Conservation (phyloP, 2,888 invertebrate species). For the Brachyopa scutellaris region DNA sequence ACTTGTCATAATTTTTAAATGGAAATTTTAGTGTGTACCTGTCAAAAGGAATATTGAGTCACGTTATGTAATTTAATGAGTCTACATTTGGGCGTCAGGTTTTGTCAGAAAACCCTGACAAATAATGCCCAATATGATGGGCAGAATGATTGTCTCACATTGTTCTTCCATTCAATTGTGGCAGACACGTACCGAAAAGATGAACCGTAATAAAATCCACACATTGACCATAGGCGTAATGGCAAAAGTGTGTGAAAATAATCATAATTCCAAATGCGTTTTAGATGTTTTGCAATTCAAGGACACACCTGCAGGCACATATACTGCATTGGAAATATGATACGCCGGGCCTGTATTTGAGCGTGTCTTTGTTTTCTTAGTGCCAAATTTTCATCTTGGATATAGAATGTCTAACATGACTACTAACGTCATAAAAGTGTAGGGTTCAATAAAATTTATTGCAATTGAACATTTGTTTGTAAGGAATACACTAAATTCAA, state of each 20-base stretch:
- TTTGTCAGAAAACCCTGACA: background rate
- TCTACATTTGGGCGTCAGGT: background rate
- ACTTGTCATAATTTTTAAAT: constrained; percentile 34
- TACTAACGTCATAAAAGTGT: no score
- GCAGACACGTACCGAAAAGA: constrained; percentile 48
- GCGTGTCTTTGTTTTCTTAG: no score
- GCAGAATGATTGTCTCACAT: constrained; percentile 43
- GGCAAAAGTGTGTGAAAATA: constrained; percentile 31
- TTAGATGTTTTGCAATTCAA: constrained; percentile 25
- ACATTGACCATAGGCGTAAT: constrained; percentile 26
- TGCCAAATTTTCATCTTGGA: no score
- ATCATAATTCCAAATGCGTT: background rate
- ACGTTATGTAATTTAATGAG: constrained; percentile 61
- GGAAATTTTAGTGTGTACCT: background rate
- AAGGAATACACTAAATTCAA: no score
- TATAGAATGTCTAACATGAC: no score
- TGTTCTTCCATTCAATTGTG: constrained; percentile 56
- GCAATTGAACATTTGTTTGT: no score
- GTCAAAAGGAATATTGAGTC: constrained; percentile 31
- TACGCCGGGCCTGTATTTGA: no score
- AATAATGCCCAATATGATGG: constrained; percentile 26
- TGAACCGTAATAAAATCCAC: constrained; percentile 56
- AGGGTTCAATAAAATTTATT: no score
- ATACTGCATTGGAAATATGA: constrained; percentile 2
- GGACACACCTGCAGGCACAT: constrained; percentile 20